Evolutionary conservation across 2,888 invertebrate genomes (phyloP).

Genomic region (Ecliptopera silaceata): DNA sequence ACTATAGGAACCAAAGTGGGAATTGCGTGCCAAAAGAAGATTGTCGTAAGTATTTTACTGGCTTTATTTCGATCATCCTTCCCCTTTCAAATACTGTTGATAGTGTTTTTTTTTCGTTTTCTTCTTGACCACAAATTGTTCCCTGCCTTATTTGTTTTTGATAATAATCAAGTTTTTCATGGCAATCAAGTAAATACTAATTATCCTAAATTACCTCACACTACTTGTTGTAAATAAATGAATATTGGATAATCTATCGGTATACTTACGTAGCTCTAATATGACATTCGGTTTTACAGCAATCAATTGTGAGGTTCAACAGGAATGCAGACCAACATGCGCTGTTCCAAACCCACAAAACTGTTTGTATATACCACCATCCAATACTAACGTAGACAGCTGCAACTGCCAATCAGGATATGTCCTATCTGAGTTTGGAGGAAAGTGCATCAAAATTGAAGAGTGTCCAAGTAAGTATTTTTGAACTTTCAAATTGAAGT

Average conservation of each 20-base stretch:
- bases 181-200: too few species aligned
- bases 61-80: not conserved
- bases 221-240: too few species aligned
- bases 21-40: constrained; percentile 38
- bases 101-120: too few species aligned
- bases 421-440: constrained; percentile 36
- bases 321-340: constrained; percentile 41
- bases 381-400: constrained; percentile 26
- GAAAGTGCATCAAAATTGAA: constrained; percentile 41
- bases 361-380: constrained; percentile 30
- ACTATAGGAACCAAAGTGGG: constrained; percentile 40
- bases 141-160: too few species aligned
- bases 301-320: constrained; percentile 17
- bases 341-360: constrained; percentile 40
- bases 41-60: constrained; percentile 22
- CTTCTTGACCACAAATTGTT: too few species aligned
- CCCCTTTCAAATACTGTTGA: too few species aligned
- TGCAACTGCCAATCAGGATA: constrained; percentile 42
- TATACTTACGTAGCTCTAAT: too few species aligned
- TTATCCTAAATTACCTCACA: too few species aligned
- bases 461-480: constrained; percentile 38
- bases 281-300: too few species aligned
- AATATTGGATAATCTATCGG: too few species aligned
- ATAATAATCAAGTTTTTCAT: too few species aligned
- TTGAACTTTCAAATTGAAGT: too few species aligned